Percentiles rank a stretch among this genome's conserved stretches.
Evolutionary conservation across 64 coral and sea anemone genomes (phyloP).

Genomic region (Actinia tenebrosa): DNA sequence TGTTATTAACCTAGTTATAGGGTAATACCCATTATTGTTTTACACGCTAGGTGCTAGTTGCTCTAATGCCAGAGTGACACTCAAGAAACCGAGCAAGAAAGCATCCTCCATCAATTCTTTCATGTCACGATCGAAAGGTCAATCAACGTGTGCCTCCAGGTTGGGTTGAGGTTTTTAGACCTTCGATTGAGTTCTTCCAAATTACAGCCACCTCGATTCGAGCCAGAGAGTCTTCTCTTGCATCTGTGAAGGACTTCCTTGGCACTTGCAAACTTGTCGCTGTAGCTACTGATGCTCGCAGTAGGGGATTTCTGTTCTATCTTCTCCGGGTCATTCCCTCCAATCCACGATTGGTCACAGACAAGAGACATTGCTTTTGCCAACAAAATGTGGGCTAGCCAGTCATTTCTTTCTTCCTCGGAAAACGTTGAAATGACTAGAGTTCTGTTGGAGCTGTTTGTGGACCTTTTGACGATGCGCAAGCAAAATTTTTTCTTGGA

Average conservation of each 20-base stretch:
- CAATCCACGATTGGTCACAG: slow-evolving; percentile 38
- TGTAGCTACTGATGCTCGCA: neutral
- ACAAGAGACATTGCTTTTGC: slow-evolving; percentile 69
- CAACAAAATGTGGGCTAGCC: slow-evolving; percentile 71
- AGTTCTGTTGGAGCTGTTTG: slow-evolving; percentile 36
- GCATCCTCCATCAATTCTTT: neutral
- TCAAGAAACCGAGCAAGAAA: neutral
- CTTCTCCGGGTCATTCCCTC: slow-evolving; percentile 24
- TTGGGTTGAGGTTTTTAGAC: slow-evolving; percentile 19
- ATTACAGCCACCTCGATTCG: slow-evolving; percentile 39
- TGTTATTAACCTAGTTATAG: neutral
- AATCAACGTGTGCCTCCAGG: slow-evolving; percentile 54
- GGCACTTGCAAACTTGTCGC: slow-evolving; percentile 27
- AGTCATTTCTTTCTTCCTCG: slow-evolving; percentile 68
- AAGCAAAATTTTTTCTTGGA: slow-evolving; percentile 69
- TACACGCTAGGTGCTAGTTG: neutral
- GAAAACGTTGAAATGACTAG: slow-evolving; percentile 51
- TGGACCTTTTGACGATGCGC: slow-evolving; percentile 57
- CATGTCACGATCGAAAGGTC: slow-evolving; percentile 17
- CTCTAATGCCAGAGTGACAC: neutral
- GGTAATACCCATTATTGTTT: neutral
- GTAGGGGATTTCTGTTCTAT: neutral
- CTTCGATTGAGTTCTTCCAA: slow-evolving; percentile 37
- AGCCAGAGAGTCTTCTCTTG: slow-evolving; percentile 40
- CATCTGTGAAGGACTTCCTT: slow-evolving; percentile 48